Conservation (phyloP, 2,797 vertebrate genomes). For the Rhabdomys pumilio region DNA sequence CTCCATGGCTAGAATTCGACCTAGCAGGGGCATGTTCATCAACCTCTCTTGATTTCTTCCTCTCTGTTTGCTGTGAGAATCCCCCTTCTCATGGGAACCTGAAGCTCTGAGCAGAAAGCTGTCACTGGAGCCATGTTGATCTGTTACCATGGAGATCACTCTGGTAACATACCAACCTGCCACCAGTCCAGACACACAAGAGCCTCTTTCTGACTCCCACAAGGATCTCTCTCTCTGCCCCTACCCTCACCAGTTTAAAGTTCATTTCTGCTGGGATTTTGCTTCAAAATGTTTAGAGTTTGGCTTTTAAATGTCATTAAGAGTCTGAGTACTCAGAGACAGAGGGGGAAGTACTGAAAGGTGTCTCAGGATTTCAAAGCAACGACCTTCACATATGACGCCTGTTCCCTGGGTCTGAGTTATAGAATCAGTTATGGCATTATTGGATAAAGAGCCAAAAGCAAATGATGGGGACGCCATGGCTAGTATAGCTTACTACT, state of each 20-base stretch:
- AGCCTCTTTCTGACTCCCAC: conserved; percentile 61
- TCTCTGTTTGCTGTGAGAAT: conserved; percentile 75
- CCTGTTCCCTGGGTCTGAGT: background rate
- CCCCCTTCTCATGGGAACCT: conserved; percentile 87
- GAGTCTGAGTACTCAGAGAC: conserved; percentile 30
- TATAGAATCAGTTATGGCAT: background rate
- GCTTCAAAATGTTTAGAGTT: conserved; percentile 72
- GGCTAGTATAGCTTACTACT: background rate
- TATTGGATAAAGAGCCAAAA: background rate
- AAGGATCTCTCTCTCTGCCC: conserved; percentile 63
- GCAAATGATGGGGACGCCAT: background rate
- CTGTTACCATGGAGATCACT: conserved; percentile 81
- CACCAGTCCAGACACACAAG: conserved; percentile 53
- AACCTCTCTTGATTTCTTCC: conserved; percentile 81
- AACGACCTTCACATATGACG: background rate
- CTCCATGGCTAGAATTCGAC: conserved; percentile 22
- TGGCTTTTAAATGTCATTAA: conserved; percentile 75
- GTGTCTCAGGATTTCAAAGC: conserved; percentile 44
- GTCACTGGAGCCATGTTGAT: conserved; percentile 80
- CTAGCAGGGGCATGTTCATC: conserved; percentile 39
- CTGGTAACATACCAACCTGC: conserved; percentile 79
- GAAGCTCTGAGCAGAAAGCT: conserved; percentile 62
- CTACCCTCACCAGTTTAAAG: conserved; percentile 53
- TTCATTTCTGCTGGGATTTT: conserved; percentile 69
- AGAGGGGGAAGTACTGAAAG: background rate